phyloP scores from a whole-genome alignment of 2,113 vertebrate species.

The Nematolebias whitei region DNA sequence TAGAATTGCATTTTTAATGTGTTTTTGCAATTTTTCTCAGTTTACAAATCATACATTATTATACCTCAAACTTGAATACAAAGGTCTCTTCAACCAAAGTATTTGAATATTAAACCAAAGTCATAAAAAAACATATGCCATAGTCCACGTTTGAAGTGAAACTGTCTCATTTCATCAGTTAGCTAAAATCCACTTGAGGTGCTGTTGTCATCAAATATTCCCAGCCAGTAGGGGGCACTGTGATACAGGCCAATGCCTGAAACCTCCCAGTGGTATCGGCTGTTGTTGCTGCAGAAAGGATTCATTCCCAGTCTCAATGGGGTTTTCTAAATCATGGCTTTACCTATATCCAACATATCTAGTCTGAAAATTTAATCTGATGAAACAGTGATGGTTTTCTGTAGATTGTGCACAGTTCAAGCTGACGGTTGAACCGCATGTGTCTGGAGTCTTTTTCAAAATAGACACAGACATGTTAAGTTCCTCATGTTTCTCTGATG shows the following conservation, averaged over 20 bases:
- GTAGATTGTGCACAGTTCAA: conserved; percentile 40
- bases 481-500: conserved; percentile 60
- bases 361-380: conserved; percentile 62
- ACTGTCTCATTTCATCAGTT: not conserved
- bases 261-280: conserved; percentile 28
- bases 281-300: conserved; percentile 28
- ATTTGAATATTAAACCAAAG: no score
- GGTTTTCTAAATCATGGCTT: conserved; percentile 60
- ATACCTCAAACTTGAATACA: no score
- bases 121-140: no score
- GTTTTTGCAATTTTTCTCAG: no score
- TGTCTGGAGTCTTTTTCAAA: conserved; percentile 40
- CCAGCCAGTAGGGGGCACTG: conserved; percentile 81
- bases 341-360: conserved; percentile 54
- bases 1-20: no score
- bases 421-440: conserved; percentile 50
- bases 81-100: no score
- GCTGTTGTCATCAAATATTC: conserved; percentile 1
- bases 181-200: not conserved
- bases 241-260: conserved; percentile 63
- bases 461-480: conserved; percentile 56
- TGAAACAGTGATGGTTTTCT: conserved; percentile 47
- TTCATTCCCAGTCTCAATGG: conserved; percentile 42
- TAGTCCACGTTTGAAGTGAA: conserved; percentile 6
- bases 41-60: no score